Conservation (phyloP, 2,888 invertebrate genomes). For the Sarcophaga carnaria region DNA sequence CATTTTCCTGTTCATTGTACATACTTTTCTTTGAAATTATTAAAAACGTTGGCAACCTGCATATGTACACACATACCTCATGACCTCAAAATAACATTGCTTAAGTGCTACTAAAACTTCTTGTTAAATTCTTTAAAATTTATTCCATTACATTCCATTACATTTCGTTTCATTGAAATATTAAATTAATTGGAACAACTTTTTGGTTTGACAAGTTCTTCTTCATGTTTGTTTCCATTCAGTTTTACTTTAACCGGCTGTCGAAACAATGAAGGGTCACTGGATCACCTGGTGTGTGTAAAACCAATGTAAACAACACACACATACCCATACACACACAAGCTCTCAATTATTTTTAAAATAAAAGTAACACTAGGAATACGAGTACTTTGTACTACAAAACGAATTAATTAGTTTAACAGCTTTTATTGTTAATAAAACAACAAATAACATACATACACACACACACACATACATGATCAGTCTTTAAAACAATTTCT, state of each 20-base stretch:
- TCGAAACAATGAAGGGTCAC: conserved; percentile 60
- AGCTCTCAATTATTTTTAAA: conserved; percentile 1
- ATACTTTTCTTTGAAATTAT: too few relatives aligned
- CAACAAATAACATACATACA: conserved; percentile 10
- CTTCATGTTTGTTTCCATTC: not conserved
- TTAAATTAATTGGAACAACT: conserved; percentile 56
- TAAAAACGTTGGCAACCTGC: too few relatives aligned
- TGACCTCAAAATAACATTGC: too few relatives aligned
- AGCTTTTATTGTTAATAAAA: conserved; percentile 60
- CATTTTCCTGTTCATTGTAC: too few relatives aligned
- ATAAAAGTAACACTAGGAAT: not conserved
- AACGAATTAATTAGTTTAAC: conserved; percentile 67
- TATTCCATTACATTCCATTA: not conserved
- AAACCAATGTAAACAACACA: conserved; percentile 30
- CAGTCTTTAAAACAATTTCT: not conserved
- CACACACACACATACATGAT: conserved; percentile 2
- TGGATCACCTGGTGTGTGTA: conserved; percentile 59
- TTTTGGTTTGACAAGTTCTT: conserved; percentile 23
- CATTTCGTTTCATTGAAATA: not conserved
- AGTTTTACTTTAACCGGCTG: conserved; percentile 19
- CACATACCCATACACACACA: not conserved
- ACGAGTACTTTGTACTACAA: conserved; percentile 1
- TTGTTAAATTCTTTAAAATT: not conserved
- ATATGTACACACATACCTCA: too few relatives aligned
- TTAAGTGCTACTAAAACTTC: too few relatives aligned